Conservation (phyloP, 30 jellyfish, hydroid and myxozoan species). For the Pelagia noctiluca region DNA sequence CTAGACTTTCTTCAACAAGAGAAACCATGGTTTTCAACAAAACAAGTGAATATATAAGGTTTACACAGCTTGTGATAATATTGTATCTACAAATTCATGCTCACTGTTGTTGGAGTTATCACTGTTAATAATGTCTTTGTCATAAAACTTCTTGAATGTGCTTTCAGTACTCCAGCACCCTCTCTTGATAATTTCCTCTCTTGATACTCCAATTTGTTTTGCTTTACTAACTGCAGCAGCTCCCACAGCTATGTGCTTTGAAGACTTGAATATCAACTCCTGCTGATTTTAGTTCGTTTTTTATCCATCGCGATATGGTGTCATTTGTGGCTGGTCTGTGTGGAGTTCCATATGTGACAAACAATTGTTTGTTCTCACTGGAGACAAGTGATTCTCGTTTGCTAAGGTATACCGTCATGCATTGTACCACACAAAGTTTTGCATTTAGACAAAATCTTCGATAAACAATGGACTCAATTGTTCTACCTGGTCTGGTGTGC, state of each 20-base stretch:
- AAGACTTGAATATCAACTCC: not conserved
- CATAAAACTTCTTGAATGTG: not conserved
- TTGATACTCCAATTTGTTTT: not conserved
- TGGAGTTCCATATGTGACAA: not conserved
- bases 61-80: too few species aligned
- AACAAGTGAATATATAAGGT: too few species aligned
- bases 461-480: not conserved
- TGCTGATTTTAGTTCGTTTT: not conserved
- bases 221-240: constrained; percentile 25
- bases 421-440: not conserved
- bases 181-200: not conserved
- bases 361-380: not conserved
- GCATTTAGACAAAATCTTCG: not conserved
- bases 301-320: constrained; percentile 13
- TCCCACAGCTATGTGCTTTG: constrained; percentile 18
- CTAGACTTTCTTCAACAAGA: too few species aligned
- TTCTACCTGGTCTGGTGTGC: not conserved
- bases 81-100: too few species aligned
- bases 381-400: not conserved
- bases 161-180: constrained; percentile 11
- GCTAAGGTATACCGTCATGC: not conserved
- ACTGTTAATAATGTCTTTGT: too few species aligned
- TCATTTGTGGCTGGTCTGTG: not conserved
- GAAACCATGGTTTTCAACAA: too few species aligned
- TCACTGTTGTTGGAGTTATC: too few species aligned